phyloP scores from a whole-genome alignment of 2,888 invertebrate species.

The Silvanus unidentatus region DNA sequence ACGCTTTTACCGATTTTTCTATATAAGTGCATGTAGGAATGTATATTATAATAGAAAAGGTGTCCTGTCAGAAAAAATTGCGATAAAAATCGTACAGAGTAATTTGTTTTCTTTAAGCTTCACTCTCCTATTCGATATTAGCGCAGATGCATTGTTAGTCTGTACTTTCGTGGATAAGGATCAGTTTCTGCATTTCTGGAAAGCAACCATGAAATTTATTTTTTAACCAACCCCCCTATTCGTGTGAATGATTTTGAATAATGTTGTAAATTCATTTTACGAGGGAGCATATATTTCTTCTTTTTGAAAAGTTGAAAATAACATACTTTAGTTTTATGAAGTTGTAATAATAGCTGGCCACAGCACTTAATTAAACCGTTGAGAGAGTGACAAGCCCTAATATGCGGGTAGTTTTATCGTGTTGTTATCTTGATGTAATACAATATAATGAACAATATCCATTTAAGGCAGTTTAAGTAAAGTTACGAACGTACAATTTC shows the following conservation, averaged over 20 bases:
- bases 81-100: constrained; percentile 23
- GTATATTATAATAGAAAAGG: constrained; percentile 17
- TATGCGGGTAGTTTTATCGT: constrained; percentile 11
- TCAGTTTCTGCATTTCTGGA: background rate
- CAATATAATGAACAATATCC: constrained; percentile 11
- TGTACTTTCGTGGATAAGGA: background rate
- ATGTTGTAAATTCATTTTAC: too few relatives aligned
- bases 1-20: constrained; percentile 25
- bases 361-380: background rate
- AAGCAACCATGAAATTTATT: too few relatives aligned
- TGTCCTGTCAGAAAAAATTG: constrained; percentile 25
- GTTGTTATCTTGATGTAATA: constrained; percentile 9
- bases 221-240: too few relatives aligned
- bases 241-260: too few relatives aligned
- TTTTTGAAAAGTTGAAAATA: too few relatives aligned
- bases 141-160: background rate
- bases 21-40: background rate
- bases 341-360: too few relatives aligned
- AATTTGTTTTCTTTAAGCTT: constrained; percentile 2
- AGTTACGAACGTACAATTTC: constrained; percentile 11
- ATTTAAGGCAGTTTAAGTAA: constrained; percentile 10
- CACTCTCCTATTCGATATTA: too few relatives aligned
- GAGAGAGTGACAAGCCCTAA: constrained; percentile 9
- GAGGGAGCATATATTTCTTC: too few relatives aligned
- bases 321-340: too few relatives aligned